Conservation (phyloP, 2,797 vertebrate genomes). For the Danio kyathit region DNA sequence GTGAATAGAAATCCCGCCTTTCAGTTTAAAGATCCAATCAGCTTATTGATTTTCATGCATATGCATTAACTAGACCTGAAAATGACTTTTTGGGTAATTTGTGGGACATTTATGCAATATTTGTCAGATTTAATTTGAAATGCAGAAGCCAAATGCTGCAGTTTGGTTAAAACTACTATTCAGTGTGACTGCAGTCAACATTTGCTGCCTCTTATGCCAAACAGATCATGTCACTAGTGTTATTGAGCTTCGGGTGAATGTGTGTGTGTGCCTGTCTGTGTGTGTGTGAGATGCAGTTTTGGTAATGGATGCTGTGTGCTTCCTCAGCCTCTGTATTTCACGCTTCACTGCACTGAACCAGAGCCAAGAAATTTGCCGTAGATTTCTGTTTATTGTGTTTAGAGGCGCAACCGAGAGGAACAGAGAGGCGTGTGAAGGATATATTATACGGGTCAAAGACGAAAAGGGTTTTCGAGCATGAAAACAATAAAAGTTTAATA, state of each 20-base stretch:
- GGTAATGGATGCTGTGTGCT: constrained; percentile 24
- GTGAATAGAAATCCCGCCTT: neutral
- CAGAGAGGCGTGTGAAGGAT: neutral
- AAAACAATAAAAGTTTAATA: no score
- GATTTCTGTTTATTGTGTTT: constrained; percentile 7
- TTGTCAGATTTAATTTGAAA: neutral
- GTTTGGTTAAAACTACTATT: neutral
- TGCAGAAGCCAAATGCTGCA: neutral
- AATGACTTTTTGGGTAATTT: no score
- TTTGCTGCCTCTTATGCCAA: constrained; percentile 5
- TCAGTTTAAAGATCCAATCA: neutral
- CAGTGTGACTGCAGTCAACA: neutral
- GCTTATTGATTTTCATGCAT: neutral
- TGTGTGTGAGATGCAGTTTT: neutral
- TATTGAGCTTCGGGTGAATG: constrained; percentile 8
- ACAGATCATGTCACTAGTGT: constrained; percentile 2
- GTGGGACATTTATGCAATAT: neutral
- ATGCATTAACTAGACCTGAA: neutral
- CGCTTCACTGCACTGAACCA: constrained; percentile 23
- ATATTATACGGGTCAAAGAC: neutral
- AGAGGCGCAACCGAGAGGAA: neutral
- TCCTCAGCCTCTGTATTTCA: constrained; percentile 31
- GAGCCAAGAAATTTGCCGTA: neutral
- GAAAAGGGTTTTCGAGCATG: no score
- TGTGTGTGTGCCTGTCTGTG: constrained; percentile 10